Evolutionary conservation across 2,888 invertebrate genomes (phyloP), one percentile per base, ranked within the genome.

Genomic region (Trilocha varians): DNA sequence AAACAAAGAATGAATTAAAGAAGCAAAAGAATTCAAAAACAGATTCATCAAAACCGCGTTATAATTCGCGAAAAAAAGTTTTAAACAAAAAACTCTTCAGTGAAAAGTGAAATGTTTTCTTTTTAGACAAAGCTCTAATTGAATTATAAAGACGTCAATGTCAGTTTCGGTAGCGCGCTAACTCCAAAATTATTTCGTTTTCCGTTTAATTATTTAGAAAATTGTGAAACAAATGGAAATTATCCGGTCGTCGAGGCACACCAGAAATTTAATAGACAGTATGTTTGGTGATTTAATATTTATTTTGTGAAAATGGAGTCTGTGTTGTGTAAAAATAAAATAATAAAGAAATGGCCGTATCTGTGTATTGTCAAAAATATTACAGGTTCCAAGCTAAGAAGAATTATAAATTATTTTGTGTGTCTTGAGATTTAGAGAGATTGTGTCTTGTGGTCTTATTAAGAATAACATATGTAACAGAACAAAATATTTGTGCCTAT

Each of bases 261-360:
- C 73, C 8, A 65, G 56, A 47, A 56, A 52, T 33, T 62, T 78
- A 50, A 77, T 78, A 52, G 70, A 78, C 59, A 70, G 71, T 53
- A 59, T 78, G 43, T 77, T 72, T 48, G 65, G 69, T 46, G 72
- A 68, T 57, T 61, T 78, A 42, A 69, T 75, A 57, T 69, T 70
- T 54, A 62, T 70, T 36, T 61, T 65, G 51, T 66, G 58, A 65
- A 5, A 17, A 6, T n/a, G 9, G 5, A 18, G 9, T 25, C 6
- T 3, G n/a, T 38, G 15, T 32, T 32, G 8, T 25, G 25, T 14
- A 13, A 11, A 14, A 13, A 16, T 18, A 18, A 5, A 8, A 18
- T 25, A 11, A 5, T 2, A 25, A n/a, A n/a, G n/a, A n/a, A n/a
- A n/a, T n/a, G n/a, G n/a, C n/a, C n/a, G n/a, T n/a, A n/a, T n/a